Evolutionary conservation across 1,140 invertebrate genomes (phyloP), one percentile per base, ranked within the genome.

Genomic region (Drosophila pallidifrons): DNA sequence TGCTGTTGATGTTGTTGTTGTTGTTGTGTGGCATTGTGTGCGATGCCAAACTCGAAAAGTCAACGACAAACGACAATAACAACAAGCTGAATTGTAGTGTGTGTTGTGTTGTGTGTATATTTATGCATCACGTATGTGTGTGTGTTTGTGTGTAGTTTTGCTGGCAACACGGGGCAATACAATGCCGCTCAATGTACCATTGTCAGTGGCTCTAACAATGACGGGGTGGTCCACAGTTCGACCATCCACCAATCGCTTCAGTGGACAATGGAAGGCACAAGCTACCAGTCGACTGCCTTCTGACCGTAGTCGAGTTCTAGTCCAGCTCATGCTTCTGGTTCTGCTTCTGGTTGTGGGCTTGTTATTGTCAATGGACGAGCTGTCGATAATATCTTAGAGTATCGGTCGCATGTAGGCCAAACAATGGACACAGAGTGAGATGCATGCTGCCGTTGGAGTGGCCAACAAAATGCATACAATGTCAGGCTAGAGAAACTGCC

Each of bases 321-420:
- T 38, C 35, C 35, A 10, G 6, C 7, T 10, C 7, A 8, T 35
- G 32, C 2, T 20, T 2, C 32, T 38, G 6, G 0, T 10, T 7
- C 35, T 38, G 35, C 10, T 38, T 6, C 30, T 8, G 65, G 35
- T 13, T 30, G 20, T 49, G 57, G 49, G 67, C 77, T 81, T 76
- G 79, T 69, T 82, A 76, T 74, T 74, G 65, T 57, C 68, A 76
- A 72, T 78, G 83, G 76, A 90, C 78, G 78, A 89, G 71, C 79
- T 89, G 85, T 88, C 85, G 83, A 88, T 88, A 89, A 89, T 89
- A 89, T 89, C 86, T 90, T 90, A 81, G 86, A 89, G 80, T 89
- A 78, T 75, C 77, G 77, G 49, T 74, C 74, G 20, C 80, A 89
- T 80, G 81, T 89, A 78, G 83, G 74, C 49, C 77, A 64, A 88